These are phyloP conservation scores for Rhagonycha lutea DNA, from an alignment of 2,888 invertebrate species.

Conservation along the genomic window DNA sequence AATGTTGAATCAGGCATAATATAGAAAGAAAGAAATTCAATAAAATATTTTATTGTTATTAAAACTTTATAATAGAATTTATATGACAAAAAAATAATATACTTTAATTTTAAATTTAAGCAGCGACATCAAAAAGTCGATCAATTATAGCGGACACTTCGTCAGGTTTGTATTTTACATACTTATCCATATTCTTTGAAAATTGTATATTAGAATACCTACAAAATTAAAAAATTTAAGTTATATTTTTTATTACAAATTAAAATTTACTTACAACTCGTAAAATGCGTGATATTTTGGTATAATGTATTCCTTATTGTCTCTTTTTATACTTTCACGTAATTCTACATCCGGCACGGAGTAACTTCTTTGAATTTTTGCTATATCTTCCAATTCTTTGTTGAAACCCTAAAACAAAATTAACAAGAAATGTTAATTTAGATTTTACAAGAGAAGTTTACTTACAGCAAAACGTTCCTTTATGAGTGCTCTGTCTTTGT, in stretches of 20 bases:
- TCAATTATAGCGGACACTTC: constrained; percentile 84
- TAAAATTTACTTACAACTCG: constrained; percentile 61
- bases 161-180: constrained; percentile 86
- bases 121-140: constrained; percentile 90
- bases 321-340: constrained; percentile 83
- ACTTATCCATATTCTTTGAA: constrained; percentile 92
- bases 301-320: constrained; percentile 86
- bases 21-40: not conserved
- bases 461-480: constrained; percentile 89
- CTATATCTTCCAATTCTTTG: constrained; percentile 91
- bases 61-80: not conserved
- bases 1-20: too few relatives aligned
- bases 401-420: constrained; percentile 78
- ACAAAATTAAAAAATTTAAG: constrained; percentile 30
- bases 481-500: constrained; percentile 82
- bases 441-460: constrained; percentile 19
- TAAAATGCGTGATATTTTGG: constrained; percentile 85
- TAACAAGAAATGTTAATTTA: not conserved
- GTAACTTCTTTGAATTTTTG: constrained; percentile 84
- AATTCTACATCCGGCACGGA: constrained; percentile 92
- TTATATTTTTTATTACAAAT: not conserved
- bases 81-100: not conserved
- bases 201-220: constrained; percentile 78
- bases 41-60: not conserved
- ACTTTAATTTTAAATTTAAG: constrained; percentile 54